Evolutionary conservation across 2,888 invertebrate genomes (phyloP), one percentile per base, ranked within the genome.

Genomic region (Spilarctia lutea): DNA sequence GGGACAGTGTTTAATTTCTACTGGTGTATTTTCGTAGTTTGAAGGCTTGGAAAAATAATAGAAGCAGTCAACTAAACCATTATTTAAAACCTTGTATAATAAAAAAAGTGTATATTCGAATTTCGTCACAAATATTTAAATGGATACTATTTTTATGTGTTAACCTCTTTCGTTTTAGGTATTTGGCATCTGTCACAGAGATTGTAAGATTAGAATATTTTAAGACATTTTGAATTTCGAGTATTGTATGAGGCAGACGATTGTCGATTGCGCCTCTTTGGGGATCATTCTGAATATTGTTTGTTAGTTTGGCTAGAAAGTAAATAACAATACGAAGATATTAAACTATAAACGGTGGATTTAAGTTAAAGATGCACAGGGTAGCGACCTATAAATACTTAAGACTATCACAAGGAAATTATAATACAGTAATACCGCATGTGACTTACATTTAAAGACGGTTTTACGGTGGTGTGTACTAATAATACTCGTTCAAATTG

Each of bases 101-200:
- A 52, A 52, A n/a, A n/a, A n/a, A n/a, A 10, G 2, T 8, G 52
- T 0, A 24, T 10, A 56, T 56, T 56, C 52, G 0, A 3, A 56
- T 56, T 56, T 56, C n/a, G 52, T 56, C 52, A 56, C 52, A 56
- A 56, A 56, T 56, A 56, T 56, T 56, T 56, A n/a, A 56, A 56
- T 56, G 52, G 24, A 2, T n/a, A 24, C 52, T 56, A 56, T 56
- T 56, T 56, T 56, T 56, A 7, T 20, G 24, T n/a, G n/a, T 24
- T n/a, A n/a, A 11, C 24, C 52, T 56, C 52, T 56, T 56, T 56
- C 24, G 52, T 2, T 56, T 24, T 56, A 56, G 52, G n/a, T n/a
- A 56, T 56, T 56, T 56, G 52, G 52, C 52, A 56, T 56, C 52
- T n/a, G 52, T 11, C 11, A 56, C 52, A 10, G 10, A 56, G 52